phyloP scores from a whole-genome alignment of 2,113 vertebrate species.

The Paraplagusia blochii region DNA sequence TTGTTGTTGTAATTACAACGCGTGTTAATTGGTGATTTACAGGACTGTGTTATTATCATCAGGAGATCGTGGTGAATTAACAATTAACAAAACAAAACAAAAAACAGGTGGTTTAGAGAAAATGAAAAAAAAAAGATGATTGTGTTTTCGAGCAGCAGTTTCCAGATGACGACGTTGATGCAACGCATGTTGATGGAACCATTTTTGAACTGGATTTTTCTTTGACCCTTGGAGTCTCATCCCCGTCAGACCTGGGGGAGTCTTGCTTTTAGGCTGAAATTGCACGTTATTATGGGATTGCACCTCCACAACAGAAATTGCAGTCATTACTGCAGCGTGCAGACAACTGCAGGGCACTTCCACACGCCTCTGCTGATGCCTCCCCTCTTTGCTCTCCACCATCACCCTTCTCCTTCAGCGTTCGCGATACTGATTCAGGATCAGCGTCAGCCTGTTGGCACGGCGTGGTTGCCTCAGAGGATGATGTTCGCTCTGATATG shows the following conservation, averaged over 20 bases:
- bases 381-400: neutral
- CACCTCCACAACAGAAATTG: constrained; percentile 48
- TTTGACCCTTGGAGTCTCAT: too few species aligned
- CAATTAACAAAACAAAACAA: too few species aligned
- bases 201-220: too few species aligned
- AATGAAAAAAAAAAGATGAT: too few species aligned
- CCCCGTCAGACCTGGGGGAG: neutral
- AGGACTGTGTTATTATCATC: too few species aligned
- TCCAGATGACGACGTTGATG: too few species aligned
- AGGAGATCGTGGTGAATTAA: too few species aligned
- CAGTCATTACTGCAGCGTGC: constrained; percentile 32
- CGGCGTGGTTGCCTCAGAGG: constrained; percentile 60
- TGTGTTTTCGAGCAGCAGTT: too few species aligned
- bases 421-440: constrained; percentile 37
- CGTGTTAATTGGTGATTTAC: too few species aligned
- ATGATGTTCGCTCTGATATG: constrained; percentile 33
- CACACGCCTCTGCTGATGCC: neutral
- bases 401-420: neutral
- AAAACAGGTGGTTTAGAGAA: too few species aligned
- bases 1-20: too few species aligned
- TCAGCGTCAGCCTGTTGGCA: constrained; percentile 49
- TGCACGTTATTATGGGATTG: constrained; percentile 56
- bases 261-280: constrained; percentile 47
- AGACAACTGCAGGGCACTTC: constrained; percentile 1
- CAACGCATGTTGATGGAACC: too few species aligned